Evolutionary conservation across 2,888 invertebrate genomes (phyloP).

Genomic region (Branchellion lobata): DNA sequence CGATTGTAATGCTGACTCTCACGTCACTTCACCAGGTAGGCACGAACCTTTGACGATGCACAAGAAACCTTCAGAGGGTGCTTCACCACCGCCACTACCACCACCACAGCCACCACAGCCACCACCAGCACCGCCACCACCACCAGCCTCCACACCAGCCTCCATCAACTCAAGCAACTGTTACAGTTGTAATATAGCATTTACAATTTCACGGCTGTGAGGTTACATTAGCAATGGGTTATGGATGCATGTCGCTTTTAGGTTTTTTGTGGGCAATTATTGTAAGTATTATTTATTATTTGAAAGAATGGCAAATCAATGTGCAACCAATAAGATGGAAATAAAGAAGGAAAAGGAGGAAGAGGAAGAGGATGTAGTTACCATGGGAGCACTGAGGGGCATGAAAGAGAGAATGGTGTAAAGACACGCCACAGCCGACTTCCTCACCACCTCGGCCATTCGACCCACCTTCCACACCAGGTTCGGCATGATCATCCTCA

Average conservation of each 20-base stretch:
- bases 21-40: too few relatives aligned
- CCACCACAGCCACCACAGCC: background rate
- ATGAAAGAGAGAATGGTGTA: slow-evolving; percentile 68
- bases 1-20: too few relatives aligned
- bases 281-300: too few relatives aligned
- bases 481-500: slow-evolving; percentile 70
- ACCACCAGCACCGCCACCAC: background rate
- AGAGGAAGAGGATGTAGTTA: too few relatives aligned
- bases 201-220: background rate
- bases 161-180: background rate
- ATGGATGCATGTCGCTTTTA: too few relatives aligned
- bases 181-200: background rate
- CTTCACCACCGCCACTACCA: background rate
- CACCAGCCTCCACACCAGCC: background rate
- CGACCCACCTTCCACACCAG: slow-evolving; percentile 78
- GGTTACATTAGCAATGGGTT: too few relatives aligned
- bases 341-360: too few relatives aligned
- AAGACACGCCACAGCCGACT: slow-evolving; percentile 74
- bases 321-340: too few relatives aligned
- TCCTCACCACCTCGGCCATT: slow-evolving; percentile 75
- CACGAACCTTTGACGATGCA: too few relatives aligned
- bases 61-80: background rate
- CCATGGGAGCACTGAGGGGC: too few relatives aligned
- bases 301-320: too few relatives aligned
- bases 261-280: too few relatives aligned